phyloP scores from a whole-genome alignment of 35 echinoderm and acorn worm species.

The Ophioderma brevispina region DNA sequence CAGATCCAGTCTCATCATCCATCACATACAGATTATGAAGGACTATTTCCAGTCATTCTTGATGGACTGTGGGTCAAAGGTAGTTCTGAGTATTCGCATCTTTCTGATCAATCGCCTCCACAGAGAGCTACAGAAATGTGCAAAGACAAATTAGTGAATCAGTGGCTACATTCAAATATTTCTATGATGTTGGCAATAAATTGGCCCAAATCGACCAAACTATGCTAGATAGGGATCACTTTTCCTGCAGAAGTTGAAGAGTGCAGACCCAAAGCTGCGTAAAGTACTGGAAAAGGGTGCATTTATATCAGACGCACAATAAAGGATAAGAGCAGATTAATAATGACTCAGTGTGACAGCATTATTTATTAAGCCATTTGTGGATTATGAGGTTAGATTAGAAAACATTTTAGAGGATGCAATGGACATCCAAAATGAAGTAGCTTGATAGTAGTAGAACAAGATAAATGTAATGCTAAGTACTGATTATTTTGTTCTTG shows the following conservation, averaged over 20 bases:
- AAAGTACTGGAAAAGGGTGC: conserved; percentile 68
- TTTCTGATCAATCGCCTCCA: conserved; percentile 76
- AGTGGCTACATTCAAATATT: conserved; percentile 55
- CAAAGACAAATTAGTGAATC: conserved; percentile 77
- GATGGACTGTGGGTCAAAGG: conserved; percentile 35
- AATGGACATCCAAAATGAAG: too few relatives aligned
- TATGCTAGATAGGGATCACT: conserved; percentile 81
- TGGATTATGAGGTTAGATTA: too few relatives aligned
- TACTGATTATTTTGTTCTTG: too few relatives aligned
- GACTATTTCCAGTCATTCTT: conserved; percentile 50
- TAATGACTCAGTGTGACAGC: too few relatives aligned
- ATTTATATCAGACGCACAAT: conserved; percentile 78
- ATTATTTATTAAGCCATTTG: too few relatives aligned
- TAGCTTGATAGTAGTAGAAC: too few relatives aligned
- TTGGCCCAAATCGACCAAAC: conserved; percentile 71
- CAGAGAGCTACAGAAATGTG: conserved; percentile 55
- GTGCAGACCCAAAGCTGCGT: conserved; percentile 3
- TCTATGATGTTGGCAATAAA: conserved; percentile 43
- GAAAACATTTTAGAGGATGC: too few relatives aligned
- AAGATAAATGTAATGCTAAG: too few relatives aligned
- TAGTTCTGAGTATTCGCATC: conserved; percentile 62
- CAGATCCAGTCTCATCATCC: conserved; percentile 36
- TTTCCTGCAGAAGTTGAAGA: conserved; percentile 71
- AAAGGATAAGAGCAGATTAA: background rate
- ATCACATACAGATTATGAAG: conserved; percentile 42